phyloP scores from a whole-genome alignment of 2,113 vertebrate species.

The Neogobius melanostomus region DNA sequence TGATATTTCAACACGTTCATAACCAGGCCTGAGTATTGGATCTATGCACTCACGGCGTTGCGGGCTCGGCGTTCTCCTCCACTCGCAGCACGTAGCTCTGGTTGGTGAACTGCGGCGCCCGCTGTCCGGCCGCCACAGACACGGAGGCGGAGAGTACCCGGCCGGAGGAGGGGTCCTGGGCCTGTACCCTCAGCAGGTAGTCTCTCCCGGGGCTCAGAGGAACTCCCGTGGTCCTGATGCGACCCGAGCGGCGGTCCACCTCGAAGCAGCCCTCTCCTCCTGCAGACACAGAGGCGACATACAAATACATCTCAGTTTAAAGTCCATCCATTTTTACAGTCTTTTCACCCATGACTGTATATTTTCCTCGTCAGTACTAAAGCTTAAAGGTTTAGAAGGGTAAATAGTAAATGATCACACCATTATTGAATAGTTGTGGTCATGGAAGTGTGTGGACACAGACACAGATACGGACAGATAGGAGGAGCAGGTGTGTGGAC shows the following conservation, averaged over 20 bases:
- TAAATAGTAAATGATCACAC: too few species aligned
- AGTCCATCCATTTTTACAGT: too few species aligned
- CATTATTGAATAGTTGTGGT: too few species aligned
- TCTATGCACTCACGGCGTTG: constrained; percentile 79
- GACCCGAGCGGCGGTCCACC: constrained; percentile 79
- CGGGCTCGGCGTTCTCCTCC: constrained; percentile 77
- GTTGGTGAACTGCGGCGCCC: constrained; percentile 87
- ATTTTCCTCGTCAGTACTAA: too few species aligned
- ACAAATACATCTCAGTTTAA: neutral
- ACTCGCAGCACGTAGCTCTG: constrained; percentile 81
- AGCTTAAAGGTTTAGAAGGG: too few species aligned
- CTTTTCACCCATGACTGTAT: too few species aligned
- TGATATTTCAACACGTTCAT: too few species aligned
- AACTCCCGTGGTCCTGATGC: constrained; percentile 80
- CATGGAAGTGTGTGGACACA: too few species aligned
- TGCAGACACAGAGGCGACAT: constrained; percentile 25
- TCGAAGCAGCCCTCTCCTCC: constrained; percentile 84
- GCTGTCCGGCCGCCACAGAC: constrained; percentile 79
- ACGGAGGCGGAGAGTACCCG: constrained; percentile 76
- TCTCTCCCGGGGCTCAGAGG: constrained; percentile 80
- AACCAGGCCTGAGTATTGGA: too few species aligned
- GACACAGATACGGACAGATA: too few species aligned
- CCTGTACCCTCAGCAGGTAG: constrained; percentile 82
- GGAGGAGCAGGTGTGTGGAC: too few species aligned
- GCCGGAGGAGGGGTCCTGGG: constrained; percentile 68